Base-by-base conservation (phyloP, 2,113 vertebrate genomes). In the Rhinopomastus cyanomelas region DNA sequence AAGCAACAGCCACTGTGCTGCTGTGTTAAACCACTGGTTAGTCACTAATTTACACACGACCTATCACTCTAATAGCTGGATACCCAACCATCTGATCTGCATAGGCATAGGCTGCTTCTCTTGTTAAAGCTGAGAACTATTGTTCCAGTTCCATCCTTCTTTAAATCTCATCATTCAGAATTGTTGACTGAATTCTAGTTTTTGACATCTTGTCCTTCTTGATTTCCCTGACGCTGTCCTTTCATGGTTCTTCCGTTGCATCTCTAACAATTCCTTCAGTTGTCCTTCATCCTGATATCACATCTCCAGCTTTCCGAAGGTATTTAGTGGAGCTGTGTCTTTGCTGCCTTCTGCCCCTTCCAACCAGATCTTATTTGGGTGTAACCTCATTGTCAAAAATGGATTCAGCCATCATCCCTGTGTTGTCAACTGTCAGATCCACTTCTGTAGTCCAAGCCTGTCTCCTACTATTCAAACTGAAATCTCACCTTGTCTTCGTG, bases 401-500 rank as follows among this genome's bases (percentile, higher is more conserved):
- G 79, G 57, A 94, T 68, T 82, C 62, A 76, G 55, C 55, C 76
- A 64, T 83, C 65, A 75, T 72, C 39, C 25, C 83, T 53, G 1
- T 59, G 11, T 91, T 91, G 12, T 21, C 61, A 88, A 4, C 79
- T 71, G 57, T 75, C 84, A 90, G 44, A 64, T 86, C 52, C 34
- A 30, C 12, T 92, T 89, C 78, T 52, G 95, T 84, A 68, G 78
- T 86, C 81, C 61, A 77, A 81, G 72, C n/a, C 21, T 56, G 42
- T 78, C 86, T 92, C 65, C 29, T 81, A 17, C 56, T 88, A 36
- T 90, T 81, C 83, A 72, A 56, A 81, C n/a, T 61, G 51, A 88
- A 92, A 81, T 75, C 62, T 92, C 51, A 79, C 32, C 32, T 86
- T 81, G 73, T 93, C 77, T 44, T 90, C 57, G 78, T 74, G 73